These are phyloP conservation scores for Hirtodrosophila confusa DNA, from an alignment of 2,888 invertebrate genomes.

Conservation along the genomic window DNA sequence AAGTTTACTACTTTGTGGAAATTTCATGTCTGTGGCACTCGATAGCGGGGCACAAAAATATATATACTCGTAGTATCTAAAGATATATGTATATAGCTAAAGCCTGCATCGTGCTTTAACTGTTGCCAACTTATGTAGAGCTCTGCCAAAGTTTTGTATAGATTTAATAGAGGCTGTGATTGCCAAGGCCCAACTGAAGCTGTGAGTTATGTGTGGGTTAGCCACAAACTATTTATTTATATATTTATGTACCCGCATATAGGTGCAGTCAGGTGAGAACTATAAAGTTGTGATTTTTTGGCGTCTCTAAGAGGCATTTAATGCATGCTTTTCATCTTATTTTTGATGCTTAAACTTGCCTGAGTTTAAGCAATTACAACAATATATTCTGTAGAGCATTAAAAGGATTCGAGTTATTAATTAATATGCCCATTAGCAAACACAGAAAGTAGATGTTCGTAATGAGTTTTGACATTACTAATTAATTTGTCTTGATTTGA, in stretches of 20 bases:
- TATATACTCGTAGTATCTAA: conserved; percentile 14
- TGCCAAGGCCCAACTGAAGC: conserved; percentile 32
- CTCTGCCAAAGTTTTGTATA: conserved; percentile 48
- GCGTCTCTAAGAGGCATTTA: not conserved
- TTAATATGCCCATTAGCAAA: conserved; percentile 34
- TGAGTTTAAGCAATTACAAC: too few species aligned
- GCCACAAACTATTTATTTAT: conserved; percentile 20
- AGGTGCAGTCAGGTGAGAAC: conserved; percentile 10
- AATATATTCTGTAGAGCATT: conserved; percentile 17
- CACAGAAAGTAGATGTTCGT: conserved; percentile 12
- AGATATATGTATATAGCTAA: conserved; percentile 1
- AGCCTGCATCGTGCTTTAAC: conserved; percentile 58
- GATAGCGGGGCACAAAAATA: conserved; percentile 71
- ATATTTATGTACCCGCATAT: not conserved
- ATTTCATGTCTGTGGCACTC: conserved; percentile 77
- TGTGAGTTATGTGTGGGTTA: conserved; percentile 15
- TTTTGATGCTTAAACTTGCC: not conserved
- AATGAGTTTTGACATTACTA: conserved; percentile 49
- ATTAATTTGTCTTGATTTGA: conserved; percentile 43
- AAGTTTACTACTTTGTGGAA: conserved; percentile 76
- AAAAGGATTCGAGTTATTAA: conserved; percentile 29
- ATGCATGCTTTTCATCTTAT: not conserved
- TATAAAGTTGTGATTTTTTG: not conserved
- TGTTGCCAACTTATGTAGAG: conserved; percentile 60
- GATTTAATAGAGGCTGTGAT: conserved; percentile 59